Percentiles rank a stretch among this genome's conserved stretches.
phyloP scores from a whole-genome alignment of 2,797 vertebrate genomes.

The Amazonetta brasiliensis region DNA sequence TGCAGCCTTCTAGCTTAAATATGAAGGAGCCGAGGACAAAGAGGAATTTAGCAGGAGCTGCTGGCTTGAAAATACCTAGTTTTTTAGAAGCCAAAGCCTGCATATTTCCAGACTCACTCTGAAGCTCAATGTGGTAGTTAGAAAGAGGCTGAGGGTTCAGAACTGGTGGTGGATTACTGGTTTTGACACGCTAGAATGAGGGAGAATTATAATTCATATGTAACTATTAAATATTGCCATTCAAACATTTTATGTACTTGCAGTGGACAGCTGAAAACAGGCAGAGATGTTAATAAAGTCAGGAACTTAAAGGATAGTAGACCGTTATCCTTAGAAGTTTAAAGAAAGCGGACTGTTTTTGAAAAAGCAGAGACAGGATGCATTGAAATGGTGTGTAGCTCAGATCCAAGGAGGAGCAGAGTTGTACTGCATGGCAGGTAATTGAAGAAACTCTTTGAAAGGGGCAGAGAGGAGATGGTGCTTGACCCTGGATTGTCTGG shows the following conservation, averaged over 20 bases:
- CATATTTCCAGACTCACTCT: not conserved
- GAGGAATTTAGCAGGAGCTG: not conserved
- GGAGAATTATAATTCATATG: not conserved
- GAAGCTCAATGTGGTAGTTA: not conserved
- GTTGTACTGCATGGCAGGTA: slow-evolving; percentile 27
- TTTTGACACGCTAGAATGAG: not conserved
- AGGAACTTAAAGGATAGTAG: not conserved
- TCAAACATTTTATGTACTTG: not conserved
- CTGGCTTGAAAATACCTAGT: not conserved
- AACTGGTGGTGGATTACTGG: not conserved
- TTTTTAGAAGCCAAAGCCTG: not conserved
- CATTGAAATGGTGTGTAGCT: slow-evolving; percentile 38
- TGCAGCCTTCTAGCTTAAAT: not conserved
- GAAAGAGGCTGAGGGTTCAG: not conserved
- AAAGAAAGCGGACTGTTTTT: not conserved
- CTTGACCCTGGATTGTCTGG: slow-evolving; percentile 64
- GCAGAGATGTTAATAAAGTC: not conserved
- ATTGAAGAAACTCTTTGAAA: slow-evolving; percentile 62
- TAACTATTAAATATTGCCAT: not conserved
- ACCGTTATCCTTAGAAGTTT: not conserved
- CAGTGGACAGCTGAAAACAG: not conserved
- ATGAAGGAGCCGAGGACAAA: not conserved
- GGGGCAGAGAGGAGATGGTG: slow-evolving; percentile 27
- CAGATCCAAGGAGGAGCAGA: slow-evolving; percentile 19
- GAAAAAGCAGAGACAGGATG: not conserved